Base-by-base conservation (phyloP, 1,140 invertebrate genomes). In the Drosophila sechellia region DNA sequence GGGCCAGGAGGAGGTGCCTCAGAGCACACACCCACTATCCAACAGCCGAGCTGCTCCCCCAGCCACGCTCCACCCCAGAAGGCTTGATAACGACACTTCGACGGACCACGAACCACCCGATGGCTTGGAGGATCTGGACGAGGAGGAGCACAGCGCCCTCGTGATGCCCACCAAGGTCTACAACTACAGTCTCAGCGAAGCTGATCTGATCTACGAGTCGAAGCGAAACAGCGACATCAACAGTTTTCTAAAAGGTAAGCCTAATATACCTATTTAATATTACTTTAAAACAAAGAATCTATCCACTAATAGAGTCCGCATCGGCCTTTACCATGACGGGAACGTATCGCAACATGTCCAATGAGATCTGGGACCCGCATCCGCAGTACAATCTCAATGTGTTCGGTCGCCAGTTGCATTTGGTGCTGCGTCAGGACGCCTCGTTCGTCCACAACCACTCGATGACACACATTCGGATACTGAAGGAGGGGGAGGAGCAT, bases 291-390 rank as follows among this genome's bases (percentile, higher is more conserved):
- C 17, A 17, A 17, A 17, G 17, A 22, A 22, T 3, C 20, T 22
- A 22, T 22, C 8, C 25, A 1, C 25, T 17, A 25, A 6, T 43
- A 92, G 91, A 90, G 48, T 75, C 74, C 8, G 76, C 76, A 6
- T 77, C 90, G 5, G 87, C 90, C 27, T 91, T 92, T 53, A 90
- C 77, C 56, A 81, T 77, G 75, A 92, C 92, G 39, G 95, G 95
- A 5, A 95, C 95, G 77, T 96, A 95, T 81, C 93, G 95, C 20
- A 94, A 94, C 56, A 93, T 93, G 55, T 92, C 92, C 17, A 94
- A 94, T 11, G 91, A 93, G 81, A 92, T 95, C 17, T 96, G 95
- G 95, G 95, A 96, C 90, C 95, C 95, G 13, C 95, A 96, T 93
- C 95, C 95, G 2, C 93, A 95, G 61, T 96, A 96, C 71, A 93